Conservation (phyloP, 2,797 vertebrate genomes). For the Enteromius anoplus region DNA sequence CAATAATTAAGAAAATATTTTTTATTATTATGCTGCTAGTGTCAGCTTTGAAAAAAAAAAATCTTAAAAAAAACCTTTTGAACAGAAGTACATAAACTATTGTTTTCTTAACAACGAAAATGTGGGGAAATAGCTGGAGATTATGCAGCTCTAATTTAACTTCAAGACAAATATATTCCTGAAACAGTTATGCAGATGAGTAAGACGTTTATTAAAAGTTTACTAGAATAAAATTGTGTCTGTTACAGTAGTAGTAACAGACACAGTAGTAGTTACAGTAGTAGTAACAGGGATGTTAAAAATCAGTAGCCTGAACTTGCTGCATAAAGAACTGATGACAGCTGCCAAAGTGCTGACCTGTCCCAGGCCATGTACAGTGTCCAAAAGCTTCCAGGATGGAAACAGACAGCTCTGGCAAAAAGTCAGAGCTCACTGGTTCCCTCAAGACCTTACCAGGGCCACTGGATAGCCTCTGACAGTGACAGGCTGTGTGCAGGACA, state of each 20-base stretch:
- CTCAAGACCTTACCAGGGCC: conserved; percentile 8
- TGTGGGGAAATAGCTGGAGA: neutral
- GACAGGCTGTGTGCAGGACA: conserved; percentile 33
- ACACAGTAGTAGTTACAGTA: neutral
- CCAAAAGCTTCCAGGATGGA: neutral
- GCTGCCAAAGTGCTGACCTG: conserved; percentile 6
- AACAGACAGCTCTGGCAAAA: conserved; percentile 38
- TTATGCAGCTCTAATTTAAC: neutral
- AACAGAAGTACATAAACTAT: neutral
- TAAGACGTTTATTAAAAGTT: neutral
- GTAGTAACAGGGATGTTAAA: neutral
- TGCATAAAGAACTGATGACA: neutral
- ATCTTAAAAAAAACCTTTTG: neutral
- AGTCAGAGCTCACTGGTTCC: conserved; percentile 27
- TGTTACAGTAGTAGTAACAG: too few relatives aligned
- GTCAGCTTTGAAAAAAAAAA: neutral
- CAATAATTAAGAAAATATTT: neutral
- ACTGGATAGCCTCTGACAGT: conserved; percentile 18
- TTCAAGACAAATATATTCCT: neutral
- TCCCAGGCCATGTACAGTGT: neutral
- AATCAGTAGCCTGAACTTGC: neutral
- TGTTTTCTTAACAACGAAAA: neutral
- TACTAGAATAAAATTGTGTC: too few relatives aligned
- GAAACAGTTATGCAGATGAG: neutral
- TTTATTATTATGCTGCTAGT: neutral